phyloP scores from a whole-genome alignment of 1,140 invertebrate species.

The Ruditapes philippinarum region DNA sequence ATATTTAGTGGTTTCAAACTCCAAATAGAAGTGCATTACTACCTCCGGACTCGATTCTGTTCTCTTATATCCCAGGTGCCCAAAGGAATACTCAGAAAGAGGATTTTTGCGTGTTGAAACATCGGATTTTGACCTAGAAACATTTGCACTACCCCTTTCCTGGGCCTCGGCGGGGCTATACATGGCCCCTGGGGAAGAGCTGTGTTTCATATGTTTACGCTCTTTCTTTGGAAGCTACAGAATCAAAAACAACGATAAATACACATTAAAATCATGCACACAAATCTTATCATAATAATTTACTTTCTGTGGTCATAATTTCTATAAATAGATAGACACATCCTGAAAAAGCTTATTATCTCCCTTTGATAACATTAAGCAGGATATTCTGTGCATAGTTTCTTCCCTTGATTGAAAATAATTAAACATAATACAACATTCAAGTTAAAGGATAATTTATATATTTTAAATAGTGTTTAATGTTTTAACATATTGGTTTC shows the following conservation, averaged over 20 bases:
- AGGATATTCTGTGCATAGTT: too few relatives aligned
- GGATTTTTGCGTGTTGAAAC: slow-evolving; percentile 60
- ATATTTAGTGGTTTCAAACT: slow-evolving; percentile 30
- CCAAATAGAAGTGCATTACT: slow-evolving; percentile 30
- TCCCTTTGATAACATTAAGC: too few relatives aligned
- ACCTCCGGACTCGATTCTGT: slow-evolving; percentile 67
- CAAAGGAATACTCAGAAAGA: slow-evolving; percentile 54
- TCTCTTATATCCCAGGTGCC: slow-evolving; percentile 49
- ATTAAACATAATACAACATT: too few relatives aligned
- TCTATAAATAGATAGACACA: too few relatives aligned
- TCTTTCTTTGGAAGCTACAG: slow-evolving; percentile 61
- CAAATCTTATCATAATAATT: too few relatives aligned
- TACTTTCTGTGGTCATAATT: too few relatives aligned
- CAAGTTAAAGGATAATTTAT: too few relatives aligned
- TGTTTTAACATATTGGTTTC: too few relatives aligned
- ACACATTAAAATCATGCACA: neutral
- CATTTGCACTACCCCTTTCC: slow-evolving; percentile 41
- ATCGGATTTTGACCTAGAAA: slow-evolving; percentile 62
- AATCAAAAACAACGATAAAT: slow-evolving; percentile 39
- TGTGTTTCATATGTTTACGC: slow-evolving; percentile 61
- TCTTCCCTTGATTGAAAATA: too few relatives aligned
- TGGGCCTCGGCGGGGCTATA: slow-evolving; percentile 35
- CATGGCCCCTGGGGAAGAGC: slow-evolving; percentile 57
- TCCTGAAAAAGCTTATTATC: too few relatives aligned
- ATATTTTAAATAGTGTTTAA: too few relatives aligned